phyloP scores from a whole-genome alignment of 2,797 vertebrate genomes.

The Urophycis tenuis region DNA sequence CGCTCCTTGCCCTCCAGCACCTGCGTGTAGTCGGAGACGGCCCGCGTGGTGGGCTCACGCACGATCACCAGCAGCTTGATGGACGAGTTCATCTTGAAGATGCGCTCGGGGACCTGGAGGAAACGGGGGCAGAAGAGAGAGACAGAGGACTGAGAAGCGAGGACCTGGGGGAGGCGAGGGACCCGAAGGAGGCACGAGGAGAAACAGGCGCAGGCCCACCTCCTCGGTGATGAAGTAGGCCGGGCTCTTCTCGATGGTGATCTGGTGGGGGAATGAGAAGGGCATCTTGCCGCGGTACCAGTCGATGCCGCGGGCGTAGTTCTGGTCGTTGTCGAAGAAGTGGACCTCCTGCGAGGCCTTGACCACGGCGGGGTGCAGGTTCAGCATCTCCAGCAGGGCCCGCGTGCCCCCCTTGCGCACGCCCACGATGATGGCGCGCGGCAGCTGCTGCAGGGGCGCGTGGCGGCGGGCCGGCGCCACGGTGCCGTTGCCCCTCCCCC shows the following conservation, averaged over 20 bases:
- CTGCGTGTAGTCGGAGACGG: slow-evolving; percentile 95
- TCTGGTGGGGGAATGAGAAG: slow-evolving; percentile 91
- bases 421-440: slow-evolving; percentile 91
- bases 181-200: too few relatives aligned
- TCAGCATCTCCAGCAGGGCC: slow-evolving; percentile 92
- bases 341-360: slow-evolving; percentile 97
- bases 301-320: slow-evolving; percentile 87
- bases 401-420: slow-evolving; percentile 93
- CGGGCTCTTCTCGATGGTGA: slow-evolving; percentile 95
- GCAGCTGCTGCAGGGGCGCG: slow-evolving; percentile 85
- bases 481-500: slow-evolving; percentile 80
- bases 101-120: slow-evolving; percentile 78
- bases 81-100: slow-evolving; percentile 97
- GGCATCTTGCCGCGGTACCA: slow-evolving; percentile 97
- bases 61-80: slow-evolving; percentile 93
- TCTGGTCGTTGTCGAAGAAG: slow-evolving; percentile 94
- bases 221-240: slow-evolving; percentile 96
- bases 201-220: slow-evolving; percentile 59
- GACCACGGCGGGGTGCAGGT: slow-evolving; percentile 90
- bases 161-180: neutral
- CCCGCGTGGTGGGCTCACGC: slow-evolving; percentile 89
- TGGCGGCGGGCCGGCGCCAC: slow-evolving; percentile 83
- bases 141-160: neutral
- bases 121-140: neutral
- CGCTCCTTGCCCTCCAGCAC: slow-evolving; percentile 93